Evolutionary conservation across 2,797 vertebrate genomes (phyloP), one percentile per base, ranked within the genome.

Genomic region (Paratrypauchen microcephalus): DNA sequence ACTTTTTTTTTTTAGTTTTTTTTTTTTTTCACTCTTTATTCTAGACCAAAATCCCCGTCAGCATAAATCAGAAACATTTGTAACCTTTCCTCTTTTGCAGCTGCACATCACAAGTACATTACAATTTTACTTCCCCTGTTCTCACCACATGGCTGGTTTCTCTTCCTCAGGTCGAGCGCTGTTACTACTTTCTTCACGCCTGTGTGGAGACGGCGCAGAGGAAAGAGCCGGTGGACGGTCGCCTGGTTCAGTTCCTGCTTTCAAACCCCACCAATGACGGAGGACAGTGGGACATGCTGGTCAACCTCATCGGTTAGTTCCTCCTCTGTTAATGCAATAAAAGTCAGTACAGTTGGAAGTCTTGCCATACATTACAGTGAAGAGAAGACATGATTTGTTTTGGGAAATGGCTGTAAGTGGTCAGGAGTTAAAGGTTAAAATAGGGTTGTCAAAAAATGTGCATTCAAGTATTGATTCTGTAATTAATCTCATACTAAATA

Each of bases 271-370:
- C 94, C 0, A 98, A 97, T 54, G 98, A 99, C 41, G 98, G 98
- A 64, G 98, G 98, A 55, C 98, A 99, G 74, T 99, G 97, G 98
- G 96, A 98, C 82, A 99, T 99, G 98, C 81, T 99, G 86, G 97
- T 98, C 75, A 99, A 99, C 81, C 94, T 99, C 70, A 94, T 99
- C 70, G 97, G 97, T 99, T 83, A 92, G 95, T 85, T 73, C 54
- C 48, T 62, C 24, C 41, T 63, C 6, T 23, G 2, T 24, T 50
- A 45, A 36, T 39, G 3, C 7, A 36, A 5, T 41, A 13, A 18
- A 9, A 16, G 21, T 8, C 8, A 36, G 1, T 32, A 6, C 5
- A 32, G 4, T 32, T 36, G 32, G 24, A 36, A 9, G 7, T 55
- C 52, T 19, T 9, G 7, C 50, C 11, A 3, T 23, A 9, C 2